These are phyloP conservation scores for Calephelis virginiensis DNA, from an alignment of 1,140 invertebrate genomes.

Conservation along the genomic window DNA sequence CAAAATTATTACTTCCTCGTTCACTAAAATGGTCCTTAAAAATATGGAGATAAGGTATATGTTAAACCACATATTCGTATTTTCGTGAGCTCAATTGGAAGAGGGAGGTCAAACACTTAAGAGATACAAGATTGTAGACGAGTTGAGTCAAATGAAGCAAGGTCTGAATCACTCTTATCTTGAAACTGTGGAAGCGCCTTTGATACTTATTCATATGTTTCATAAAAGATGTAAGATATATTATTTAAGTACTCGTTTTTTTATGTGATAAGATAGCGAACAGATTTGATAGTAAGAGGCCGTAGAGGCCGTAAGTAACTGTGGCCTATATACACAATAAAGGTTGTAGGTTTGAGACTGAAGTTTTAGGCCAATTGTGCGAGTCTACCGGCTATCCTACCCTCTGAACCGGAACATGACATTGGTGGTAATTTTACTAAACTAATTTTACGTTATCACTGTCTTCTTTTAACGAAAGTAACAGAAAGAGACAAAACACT, in stretches of 20 bases:
- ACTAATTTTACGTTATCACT: too few species aligned
- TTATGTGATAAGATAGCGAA: too few species aligned
- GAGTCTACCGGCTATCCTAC: too few species aligned
- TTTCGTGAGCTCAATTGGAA: constrained; percentile 31
- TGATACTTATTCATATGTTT: constrained; percentile 11
- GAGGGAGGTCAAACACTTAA: constrained; percentile 60
- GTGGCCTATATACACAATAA: too few species aligned
- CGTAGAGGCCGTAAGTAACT: too few species aligned
- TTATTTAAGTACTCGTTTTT: constrained; percentile 25
- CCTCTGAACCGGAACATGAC: too few species aligned
- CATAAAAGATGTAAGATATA: constrained; percentile 24
- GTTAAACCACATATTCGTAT: constrained; percentile 1
- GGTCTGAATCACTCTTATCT: constrained; percentile 58
- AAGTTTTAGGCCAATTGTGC: too few species aligned
- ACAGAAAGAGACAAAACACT: too few species aligned
- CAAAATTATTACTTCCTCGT: constrained; percentile 5
- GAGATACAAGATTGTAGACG: constrained; percentile 67
- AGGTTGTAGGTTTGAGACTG: too few species aligned
- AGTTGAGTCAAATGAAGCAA: constrained; percentile 67
- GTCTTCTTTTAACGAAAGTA: too few species aligned
- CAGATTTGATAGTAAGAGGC: too few species aligned
- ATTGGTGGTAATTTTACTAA: too few species aligned
- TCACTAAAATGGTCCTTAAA: constrained; percentile 3
- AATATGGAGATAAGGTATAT: not conserved
- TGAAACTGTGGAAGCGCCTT: constrained; percentile 10